phyloP scores from a whole-genome alignment of 2,113 vertebrate genomes.

The Scopus umbretta region DNA sequence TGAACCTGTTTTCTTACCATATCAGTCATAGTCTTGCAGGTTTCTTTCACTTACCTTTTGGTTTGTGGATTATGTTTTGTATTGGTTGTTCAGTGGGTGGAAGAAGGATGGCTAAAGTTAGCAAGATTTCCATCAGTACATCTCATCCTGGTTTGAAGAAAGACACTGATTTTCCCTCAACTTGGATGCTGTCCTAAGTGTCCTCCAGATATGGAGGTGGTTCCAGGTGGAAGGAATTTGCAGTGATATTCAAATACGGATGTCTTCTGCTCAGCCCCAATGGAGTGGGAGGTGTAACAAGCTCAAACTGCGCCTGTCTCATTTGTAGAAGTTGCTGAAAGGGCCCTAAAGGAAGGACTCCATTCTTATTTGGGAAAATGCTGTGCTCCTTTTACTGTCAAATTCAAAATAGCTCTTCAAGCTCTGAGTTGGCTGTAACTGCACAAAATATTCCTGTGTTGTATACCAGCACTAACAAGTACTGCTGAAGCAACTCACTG shows the following conservation, averaged over 20 bases:
- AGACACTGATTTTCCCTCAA: neutral
- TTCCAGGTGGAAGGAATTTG: neutral
- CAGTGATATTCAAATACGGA: accelerated
- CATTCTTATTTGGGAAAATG: neutral
- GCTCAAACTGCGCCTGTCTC: neutral
- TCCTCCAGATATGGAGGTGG: neutral
- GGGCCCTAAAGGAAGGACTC: neutral
- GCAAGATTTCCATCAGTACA: neutral
- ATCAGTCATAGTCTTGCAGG: neutral
- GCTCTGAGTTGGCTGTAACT: neutral
- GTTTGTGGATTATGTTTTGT: neutral
- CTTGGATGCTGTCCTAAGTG: neutral
- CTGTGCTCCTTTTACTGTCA: neutral
- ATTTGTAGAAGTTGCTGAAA: neutral
- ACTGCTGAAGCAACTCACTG: neutral
- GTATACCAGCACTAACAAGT: neutral
- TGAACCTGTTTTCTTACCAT: neutral
- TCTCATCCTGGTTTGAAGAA: neutral
- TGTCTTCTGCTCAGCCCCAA: neutral
- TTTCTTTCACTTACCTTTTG: neutral
- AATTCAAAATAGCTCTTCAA: neutral
- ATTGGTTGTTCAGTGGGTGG: neutral
- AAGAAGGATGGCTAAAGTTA: neutral
- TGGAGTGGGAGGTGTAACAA: neutral
- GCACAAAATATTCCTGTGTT: neutral